Evolutionary conservation across 2,888 invertebrate genomes (phyloP).

Genomic region (Himalopsyche anomala): DNA sequence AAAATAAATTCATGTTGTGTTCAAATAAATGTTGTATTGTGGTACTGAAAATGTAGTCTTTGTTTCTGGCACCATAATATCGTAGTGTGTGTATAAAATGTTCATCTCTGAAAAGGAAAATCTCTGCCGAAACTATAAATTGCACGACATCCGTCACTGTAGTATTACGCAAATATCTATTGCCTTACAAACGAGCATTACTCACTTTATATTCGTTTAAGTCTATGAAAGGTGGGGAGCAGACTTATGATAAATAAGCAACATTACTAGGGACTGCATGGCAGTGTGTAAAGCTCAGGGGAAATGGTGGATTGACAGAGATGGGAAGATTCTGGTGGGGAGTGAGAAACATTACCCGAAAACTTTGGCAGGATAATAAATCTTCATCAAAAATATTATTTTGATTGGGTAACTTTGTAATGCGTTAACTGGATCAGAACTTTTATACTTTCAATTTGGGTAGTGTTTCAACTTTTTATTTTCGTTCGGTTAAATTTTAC

Average conservation of each 20-base stretch:
- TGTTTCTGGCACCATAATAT: neutral
- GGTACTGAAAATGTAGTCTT: too few relatives aligned
- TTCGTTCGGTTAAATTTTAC: slow-evolving; percentile 24
- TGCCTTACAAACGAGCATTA: slow-evolving; percentile 62
- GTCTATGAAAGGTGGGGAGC: slow-evolving; percentile 59
- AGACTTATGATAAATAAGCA: slow-evolving; percentile 64
- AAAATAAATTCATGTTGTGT: neutral
- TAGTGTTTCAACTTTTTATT: slow-evolving; percentile 35
- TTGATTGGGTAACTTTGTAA: slow-evolving; percentile 65
- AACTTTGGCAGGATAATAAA: slow-evolving; percentile 60
- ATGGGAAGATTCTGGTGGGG: slow-evolving; percentile 53
- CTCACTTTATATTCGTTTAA: slow-evolving; percentile 64
- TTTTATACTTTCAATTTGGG: slow-evolving; percentile 54
- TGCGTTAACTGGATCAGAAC: slow-evolving; percentile 62
- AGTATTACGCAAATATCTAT: slow-evolving; percentile 60
- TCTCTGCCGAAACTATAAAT: slow-evolving; percentile 56
- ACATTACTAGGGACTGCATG: slow-evolving; percentile 55
- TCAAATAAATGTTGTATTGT: neutral
- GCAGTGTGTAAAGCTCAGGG: slow-evolving; percentile 50
- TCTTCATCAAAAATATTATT: slow-evolving; percentile 66
- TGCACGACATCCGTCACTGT: slow-evolving; percentile 59
- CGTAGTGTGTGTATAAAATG: neutral
- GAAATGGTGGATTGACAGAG: slow-evolving; percentile 61
- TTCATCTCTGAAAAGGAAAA: slow-evolving; percentile 51
- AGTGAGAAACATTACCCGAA: slow-evolving; percentile 47